Conservation (phyloP, 2,888 invertebrate genomes). For the Zootermopsis nevadensis region DNA sequence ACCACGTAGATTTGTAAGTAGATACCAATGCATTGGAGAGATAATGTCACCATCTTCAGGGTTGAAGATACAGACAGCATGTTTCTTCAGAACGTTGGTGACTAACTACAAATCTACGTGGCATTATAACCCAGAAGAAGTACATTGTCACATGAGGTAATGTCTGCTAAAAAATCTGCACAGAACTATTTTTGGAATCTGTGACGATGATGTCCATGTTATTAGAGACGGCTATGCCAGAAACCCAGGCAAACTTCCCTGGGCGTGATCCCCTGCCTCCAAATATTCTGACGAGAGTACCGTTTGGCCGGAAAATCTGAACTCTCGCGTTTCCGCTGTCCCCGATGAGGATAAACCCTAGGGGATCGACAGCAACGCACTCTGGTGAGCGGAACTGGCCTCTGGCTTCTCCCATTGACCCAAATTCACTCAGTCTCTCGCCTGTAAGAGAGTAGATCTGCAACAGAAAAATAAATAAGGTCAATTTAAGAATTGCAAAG, state of each 20-base stretch:
- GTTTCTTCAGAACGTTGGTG: too few relatives aligned
- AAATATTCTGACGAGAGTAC: constrained; percentile 74
- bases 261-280: constrained; percentile 67
- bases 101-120: too few relatives aligned
- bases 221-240: constrained; percentile 72
- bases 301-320: constrained; percentile 79
- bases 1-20: too few relatives aligned
- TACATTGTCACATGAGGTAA: too few relatives aligned
- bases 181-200: constrained; percentile 69
- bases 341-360: constrained; percentile 81
- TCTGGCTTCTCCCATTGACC: constrained; percentile 67
- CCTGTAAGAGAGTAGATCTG: constrained; percentile 67
- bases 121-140: too few relatives aligned
- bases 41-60: too few relatives aligned
- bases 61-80: too few relatives aligned
- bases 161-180: constrained; percentile 61
- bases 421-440: constrained; percentile 71
- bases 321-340: constrained; percentile 82
- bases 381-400: constrained; percentile 81
- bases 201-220: constrained; percentile 72
- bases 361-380: constrained; percentile 76
- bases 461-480: constrained; percentile 1
- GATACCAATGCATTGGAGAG: too few relatives aligned
- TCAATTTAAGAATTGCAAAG: background rate
- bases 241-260: constrained; percentile 76